A percentile compares a stretch with the other conserved stretches of the same genome.
These are phyloP conservation scores for Pseudonaja textilis DNA, from an alignment of 2,113 vertebrate genomes.

Conservation along the genomic window DNA sequence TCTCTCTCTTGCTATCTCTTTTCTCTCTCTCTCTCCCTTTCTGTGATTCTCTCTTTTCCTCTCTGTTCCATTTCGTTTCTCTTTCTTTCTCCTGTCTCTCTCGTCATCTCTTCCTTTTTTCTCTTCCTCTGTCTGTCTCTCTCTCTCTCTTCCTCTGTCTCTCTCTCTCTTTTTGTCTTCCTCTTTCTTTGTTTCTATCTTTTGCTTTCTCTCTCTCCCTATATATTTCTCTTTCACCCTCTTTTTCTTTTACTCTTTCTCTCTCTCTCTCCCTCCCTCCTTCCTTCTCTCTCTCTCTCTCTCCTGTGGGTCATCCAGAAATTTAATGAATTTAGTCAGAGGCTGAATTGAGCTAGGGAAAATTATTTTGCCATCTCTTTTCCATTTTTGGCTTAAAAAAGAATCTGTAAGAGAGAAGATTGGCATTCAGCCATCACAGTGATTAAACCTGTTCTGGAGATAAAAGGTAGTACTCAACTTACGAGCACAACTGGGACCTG, in stretches of 20 bases:
- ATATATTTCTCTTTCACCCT: too few species aligned
- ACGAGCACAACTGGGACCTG: background rate
- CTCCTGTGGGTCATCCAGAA: background rate
- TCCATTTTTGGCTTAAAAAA: background rate
- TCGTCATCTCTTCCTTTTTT: too few species aligned
- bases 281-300: background rate
- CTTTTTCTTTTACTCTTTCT: too few species aligned
- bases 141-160: too few species aligned
- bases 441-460: background rate
- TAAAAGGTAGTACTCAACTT: background rate
- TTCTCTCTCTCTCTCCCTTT: too few species aligned
- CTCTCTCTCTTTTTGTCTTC: too few species aligned
- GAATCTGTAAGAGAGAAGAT: background rate
- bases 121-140: too few species aligned
- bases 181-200: too few species aligned
- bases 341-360: background rate
- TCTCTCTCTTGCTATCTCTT: background rate
- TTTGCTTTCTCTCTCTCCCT: too few species aligned
- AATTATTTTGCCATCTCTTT: background rate
- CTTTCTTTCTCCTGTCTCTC: too few species aligned
- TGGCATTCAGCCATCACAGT: fast-evolving
- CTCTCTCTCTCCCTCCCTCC: background rate
- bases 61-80: too few species aligned
- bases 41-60: too few species aligned
- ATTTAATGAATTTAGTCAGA: background rate